phyloP scores from a whole-genome alignment of 1,140 invertebrate genomes.

The Dendroctonus valens region DNA sequence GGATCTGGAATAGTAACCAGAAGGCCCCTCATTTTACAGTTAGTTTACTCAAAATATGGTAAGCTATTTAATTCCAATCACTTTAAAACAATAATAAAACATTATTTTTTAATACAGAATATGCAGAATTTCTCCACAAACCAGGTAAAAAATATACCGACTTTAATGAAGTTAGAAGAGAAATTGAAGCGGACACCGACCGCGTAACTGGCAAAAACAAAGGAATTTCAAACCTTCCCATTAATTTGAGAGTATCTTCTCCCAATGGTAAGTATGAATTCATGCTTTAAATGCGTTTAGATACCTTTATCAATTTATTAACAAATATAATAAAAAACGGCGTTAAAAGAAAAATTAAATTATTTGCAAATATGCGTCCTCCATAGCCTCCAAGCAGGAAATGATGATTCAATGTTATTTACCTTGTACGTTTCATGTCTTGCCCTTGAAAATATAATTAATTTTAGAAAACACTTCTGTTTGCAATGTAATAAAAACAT shows the following conservation, averaged over 20 bases:
- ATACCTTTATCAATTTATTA: background rate
- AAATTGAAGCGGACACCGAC: constrained; percentile 98
- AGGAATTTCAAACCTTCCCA: constrained; percentile 98
- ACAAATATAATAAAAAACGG: too few species aligned
- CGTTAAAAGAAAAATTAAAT: too few species aligned
- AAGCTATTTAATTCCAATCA: constrained; percentile 46
- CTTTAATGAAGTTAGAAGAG: constrained; percentile 94
- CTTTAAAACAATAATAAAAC: background rate
- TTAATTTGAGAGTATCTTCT: constrained; percentile 97
- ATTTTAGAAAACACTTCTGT: too few species aligned
- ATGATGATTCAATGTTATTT: too few species aligned
- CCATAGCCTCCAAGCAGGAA: too few species aligned
- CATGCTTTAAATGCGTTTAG: background rate
- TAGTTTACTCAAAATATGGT: constrained; percentile 86
- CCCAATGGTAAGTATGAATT: constrained; percentile 77
- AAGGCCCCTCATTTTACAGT: constrained; percentile 94
- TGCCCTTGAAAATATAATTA: too few species aligned
- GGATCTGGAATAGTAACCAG: constrained; percentile 97
- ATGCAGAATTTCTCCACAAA: constrained; percentile 97
- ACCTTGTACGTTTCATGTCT: too few species aligned
- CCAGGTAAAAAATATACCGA: constrained; percentile 96
- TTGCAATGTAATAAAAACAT: too few species aligned
- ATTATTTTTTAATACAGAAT: constrained; percentile 62
- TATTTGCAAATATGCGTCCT: background rate
- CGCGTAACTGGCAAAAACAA: constrained; percentile 96